Base-by-base conservation (phyloP, 2,113 vertebrate genomes). In the Columbina picui region DNA sequence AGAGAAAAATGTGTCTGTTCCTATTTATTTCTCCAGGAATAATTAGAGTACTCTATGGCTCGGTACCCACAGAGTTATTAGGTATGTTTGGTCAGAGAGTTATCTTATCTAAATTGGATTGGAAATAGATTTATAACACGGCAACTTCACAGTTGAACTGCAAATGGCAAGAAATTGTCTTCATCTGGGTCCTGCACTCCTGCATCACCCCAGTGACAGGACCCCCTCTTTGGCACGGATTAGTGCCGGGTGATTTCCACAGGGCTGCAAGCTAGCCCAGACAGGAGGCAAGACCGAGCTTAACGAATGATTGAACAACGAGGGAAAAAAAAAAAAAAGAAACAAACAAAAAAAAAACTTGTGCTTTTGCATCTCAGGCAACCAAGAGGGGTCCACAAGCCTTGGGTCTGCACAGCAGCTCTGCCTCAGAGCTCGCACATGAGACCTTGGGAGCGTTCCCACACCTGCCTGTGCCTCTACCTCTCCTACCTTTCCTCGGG, bases 41-140 rank as follows among this genome's bases (percentile, higher is more conserved):
- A 60, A 95, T 89, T 56, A 23, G 1, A 57, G 83, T 0, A 27
- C 82, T 78, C 41, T 29, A 4, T 12, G 82, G 76, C 1, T 1
- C 19, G 71, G 63, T 50, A 50, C 34, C 84, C 87, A 23, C 57
- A n/a, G 73, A 83, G 85, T 64, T 94, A 92, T 93, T 63, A 95
- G 47, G 76, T 47, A 0, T 78, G 93, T 96, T 96, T 97, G 74
- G 90, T 80, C 84, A 74, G 41, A 84, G 41, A n/a, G 65, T 70
- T 86, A 57, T 92, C 93, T 95, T 95, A 97, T 89, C 90, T 96
- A 96, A 92, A 96, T 59, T 92, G 38, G 32, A 65, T 60, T 85
- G 70, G 79, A 93, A 94, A 92, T 73, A 73, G 82, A 93, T 82
- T 93, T 94, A 95, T 34, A 79, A 49, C 85, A 47, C 4, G n/a